Base-by-base conservation (phyloP, 1,140 invertebrate species). In the Teleogryllus occipitalis region DNA sequence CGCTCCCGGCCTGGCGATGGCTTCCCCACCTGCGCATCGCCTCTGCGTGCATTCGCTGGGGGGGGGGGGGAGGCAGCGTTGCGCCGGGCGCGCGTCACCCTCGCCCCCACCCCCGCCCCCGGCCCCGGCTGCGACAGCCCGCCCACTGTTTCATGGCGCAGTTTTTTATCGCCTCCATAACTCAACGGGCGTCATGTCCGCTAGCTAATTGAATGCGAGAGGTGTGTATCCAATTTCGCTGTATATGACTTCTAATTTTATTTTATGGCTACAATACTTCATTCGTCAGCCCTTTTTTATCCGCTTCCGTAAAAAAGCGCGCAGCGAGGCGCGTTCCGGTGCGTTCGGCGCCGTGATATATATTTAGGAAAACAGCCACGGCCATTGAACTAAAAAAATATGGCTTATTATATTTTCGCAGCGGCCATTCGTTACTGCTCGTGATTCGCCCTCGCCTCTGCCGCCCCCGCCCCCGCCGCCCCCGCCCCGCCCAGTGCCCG, bases 211-310 rank as follows among this genome's bases (percentile, higher is more conserved):
- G 54, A 65, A 65, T 65, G 54, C 54, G 54, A 65, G 54, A 65
- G 54, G 54, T 65, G 54, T 65, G 54, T 65, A 65, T 65, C 54
- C 54, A 65, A 65, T 65, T 65, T 65, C 18, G 18, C 54, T 65
- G 54, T 65, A 65, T 65, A 65, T 65, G 54, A 65, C 54, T 65
- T 65, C 54, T 65, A 65, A 65, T 65, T 65, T 65, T 65, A 65
- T 65, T 54, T 65, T 65, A 65, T 65, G 54, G 18, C 54, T 65
- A 65, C 54, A 65, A 65, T 65, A 65, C 49, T 65, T 65, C 54
- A 65, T 65, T 65, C 54, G 54, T 65, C 54, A 65, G 54, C 54
- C 18, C 54, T 18, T 65, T 65, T 65, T 65, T 65, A 65, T 65
- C 54, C 54, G 54, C 54, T 65, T 65, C 54, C 54, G 54, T 65